Percentiles rank a stretch among this genome's conserved stretches.
phyloP scores from a whole-genome alignment of 1,140 invertebrate genomes.

The Thrips palmi region DNA sequence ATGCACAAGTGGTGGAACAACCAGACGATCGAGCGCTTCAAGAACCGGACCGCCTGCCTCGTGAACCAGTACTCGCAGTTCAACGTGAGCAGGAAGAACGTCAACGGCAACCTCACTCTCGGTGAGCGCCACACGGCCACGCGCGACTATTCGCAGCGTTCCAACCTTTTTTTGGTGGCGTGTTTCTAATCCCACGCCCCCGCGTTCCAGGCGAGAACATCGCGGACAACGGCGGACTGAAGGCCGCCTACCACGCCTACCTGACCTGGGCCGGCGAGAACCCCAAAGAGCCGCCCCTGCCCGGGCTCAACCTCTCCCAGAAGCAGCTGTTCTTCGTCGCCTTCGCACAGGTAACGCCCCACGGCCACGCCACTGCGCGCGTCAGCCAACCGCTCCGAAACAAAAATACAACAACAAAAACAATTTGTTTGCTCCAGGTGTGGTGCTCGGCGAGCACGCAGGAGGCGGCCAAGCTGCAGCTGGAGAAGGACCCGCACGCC shows the following conservation, averaged over 20 bases:
- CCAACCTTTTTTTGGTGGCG: background rate
- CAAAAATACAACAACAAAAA: slow-evolving; percentile 2
- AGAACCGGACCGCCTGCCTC: slow-evolving; percentile 75
- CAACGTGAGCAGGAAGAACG: slow-evolving; percentile 30
- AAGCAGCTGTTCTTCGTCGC: slow-evolving; percentile 83
- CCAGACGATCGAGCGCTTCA: slow-evolving; percentile 75
- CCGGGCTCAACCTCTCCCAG: slow-evolving; percentile 65
- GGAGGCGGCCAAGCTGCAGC: slow-evolving; percentile 54
- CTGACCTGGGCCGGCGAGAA: slow-evolving; percentile 28
- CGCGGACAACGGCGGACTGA: slow-evolving; percentile 83
- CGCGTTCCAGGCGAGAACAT: slow-evolving; percentile 66
- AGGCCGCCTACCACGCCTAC: slow-evolving; percentile 81
- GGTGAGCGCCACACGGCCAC: slow-evolving; percentile 16
- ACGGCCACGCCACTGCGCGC: background rate
- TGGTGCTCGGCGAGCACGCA: slow-evolving; percentile 72
- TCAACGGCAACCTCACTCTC: slow-evolving; percentile 46
- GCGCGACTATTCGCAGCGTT: background rate
- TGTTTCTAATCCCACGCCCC: too few species aligned
- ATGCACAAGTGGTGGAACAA: slow-evolving; percentile 97
- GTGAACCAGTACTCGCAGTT: slow-evolving; percentile 72
- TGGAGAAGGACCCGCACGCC: slow-evolving; percentile 72
- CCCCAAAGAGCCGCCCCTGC: slow-evolving; percentile 40
- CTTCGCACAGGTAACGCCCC: slow-evolving; percentile 59
- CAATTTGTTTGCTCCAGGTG: slow-evolving; percentile 33
- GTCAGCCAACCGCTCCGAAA: background rate